Evolutionary conservation across 1,140 invertebrate species (phyloP).

Genomic region (Elymnias hypermnestra): DNA sequence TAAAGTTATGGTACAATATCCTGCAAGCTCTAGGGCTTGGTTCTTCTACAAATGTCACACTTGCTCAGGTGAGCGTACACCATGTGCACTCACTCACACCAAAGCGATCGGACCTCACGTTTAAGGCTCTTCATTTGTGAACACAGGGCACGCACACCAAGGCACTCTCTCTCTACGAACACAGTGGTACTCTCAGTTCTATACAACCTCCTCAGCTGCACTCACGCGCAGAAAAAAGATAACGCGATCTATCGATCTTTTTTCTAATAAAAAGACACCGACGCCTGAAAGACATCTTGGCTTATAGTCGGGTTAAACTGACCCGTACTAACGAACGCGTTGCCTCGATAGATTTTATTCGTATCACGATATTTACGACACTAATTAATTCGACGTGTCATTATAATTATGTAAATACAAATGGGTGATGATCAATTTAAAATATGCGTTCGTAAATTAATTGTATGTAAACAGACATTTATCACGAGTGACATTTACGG

Average conservation of each 20-base stretch:
- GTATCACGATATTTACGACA: slow-evolving; percentile 62
- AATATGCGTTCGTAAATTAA: slow-evolving; percentile 55
- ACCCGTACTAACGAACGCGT: slow-evolving; percentile 61
- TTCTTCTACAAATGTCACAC: slow-evolving; percentile 44
- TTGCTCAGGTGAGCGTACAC: slow-evolving; percentile 55
- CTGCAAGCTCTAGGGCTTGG: slow-evolving; percentile 25
- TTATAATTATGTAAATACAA: slow-evolving; percentile 70
- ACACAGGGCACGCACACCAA: slow-evolving; percentile 46
- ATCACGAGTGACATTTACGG: slow-evolving; percentile 58
- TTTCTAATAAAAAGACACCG: slow-evolving; percentile 62
- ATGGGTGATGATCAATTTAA: slow-evolving; percentile 66
- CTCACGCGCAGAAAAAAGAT: slow-evolving; percentile 74
- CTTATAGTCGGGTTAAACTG: slow-evolving; percentile 59
- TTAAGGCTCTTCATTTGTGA: slow-evolving; percentile 37
- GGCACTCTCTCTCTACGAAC: slow-evolving; percentile 51
- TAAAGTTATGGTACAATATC: slow-evolving; percentile 17
- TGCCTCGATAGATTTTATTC: slow-evolving; percentile 40
- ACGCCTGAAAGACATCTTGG: slow-evolving; percentile 47
- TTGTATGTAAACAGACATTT: slow-evolving; percentile 68
- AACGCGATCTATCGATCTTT: slow-evolving; percentile 72
- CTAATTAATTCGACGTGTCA: slow-evolving; percentile 67
- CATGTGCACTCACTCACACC: slow-evolving; percentile 65
- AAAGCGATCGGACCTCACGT: slow-evolving; percentile 30
- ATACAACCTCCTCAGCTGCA: slow-evolving; percentile 71
- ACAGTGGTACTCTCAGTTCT: slow-evolving; percentile 70